A percentile compares a stretch with the other conserved stretches of the same genome.
Evolutionary conservation across 1,140 invertebrate species (phyloP).

Genomic region (Elysia chlorotica): DNA sequence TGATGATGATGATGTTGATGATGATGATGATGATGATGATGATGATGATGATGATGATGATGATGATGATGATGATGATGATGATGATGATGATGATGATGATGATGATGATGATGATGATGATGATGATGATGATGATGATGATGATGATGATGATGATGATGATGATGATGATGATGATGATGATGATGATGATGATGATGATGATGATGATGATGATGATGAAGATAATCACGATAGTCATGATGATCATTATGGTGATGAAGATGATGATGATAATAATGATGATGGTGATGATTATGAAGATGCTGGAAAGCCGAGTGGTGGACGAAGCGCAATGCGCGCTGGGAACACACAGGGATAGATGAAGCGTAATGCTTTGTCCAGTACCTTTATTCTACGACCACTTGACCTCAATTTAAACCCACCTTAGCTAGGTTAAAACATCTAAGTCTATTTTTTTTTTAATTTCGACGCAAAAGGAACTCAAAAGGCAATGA

Average conservation of each 20-base stretch:
- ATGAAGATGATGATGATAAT: not conserved
- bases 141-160: not conserved
- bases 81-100: not conserved
- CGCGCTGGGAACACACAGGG: no score
- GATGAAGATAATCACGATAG: not conserved
- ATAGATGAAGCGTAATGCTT: no score
- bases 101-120: not conserved
- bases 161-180: not conserved
- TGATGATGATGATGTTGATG: not conserved
- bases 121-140: not conserved
- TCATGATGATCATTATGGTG: not conserved
- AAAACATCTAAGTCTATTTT: no score
- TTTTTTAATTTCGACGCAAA: no score
- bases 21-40: not conserved
- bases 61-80: not conserved
- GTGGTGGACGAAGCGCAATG: no score
- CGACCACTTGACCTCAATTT: no score
- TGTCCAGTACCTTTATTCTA: no score
- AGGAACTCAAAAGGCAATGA: no score
- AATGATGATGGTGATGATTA: not conserved
- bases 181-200: not conserved
- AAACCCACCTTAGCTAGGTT: no score
- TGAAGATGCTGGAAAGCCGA: no score
- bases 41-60: not conserved
- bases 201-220: not conserved